Evolutionary conservation across 2,113 vertebrate genomes (phyloP), one percentile per base, ranked within the genome.

Genomic region (Ochotona princeps): DNA sequence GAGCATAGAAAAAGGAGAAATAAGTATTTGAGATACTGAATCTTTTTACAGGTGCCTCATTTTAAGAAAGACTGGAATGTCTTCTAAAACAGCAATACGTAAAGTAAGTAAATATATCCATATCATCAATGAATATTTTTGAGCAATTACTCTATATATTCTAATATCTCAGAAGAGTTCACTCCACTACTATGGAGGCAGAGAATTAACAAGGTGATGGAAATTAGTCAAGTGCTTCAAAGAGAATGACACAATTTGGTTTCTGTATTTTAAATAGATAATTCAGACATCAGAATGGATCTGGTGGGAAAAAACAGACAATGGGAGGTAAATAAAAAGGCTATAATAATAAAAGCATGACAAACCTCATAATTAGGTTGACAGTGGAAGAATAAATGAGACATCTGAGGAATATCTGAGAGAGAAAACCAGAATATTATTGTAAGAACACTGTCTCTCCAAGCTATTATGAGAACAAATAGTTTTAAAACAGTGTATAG

Each of bases 381-480:
- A 14, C 9, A 7, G 73, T 28, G n/a, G 65, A 91, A 91, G 87
- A 92, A 80, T 89, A 78, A 94, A 12, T 83, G 57, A 80, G 63
- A n/a, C 51, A 69, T 25, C 8, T 65, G 26, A 90, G 67, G 44
- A 44, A 38, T 89, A 65, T 32, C 85, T 30, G 76, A 75, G 78
- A 87, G 66, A 70, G 21, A 90, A 57, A 70, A 18, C 8, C n/a
- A 94, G 51, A 65, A 18, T 30, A 73, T 4, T 49, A 82, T 76
- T 26, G 57, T 11, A 90, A 63, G 14, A 89, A 35, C 5, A n/a
- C 28, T 89, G 20, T 51, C 60, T 87, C 38, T 80, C 32, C 79
- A 90, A 95, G 44, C 7, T 87, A 54, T 66, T 85, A 74, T 60
- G 26, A 92, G 72, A 89, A 70, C 38, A 44, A 44, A 44, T 44